Base-by-base conservation (phyloP, 2,888 invertebrate species). In the Volucella zonaria region DNA sequence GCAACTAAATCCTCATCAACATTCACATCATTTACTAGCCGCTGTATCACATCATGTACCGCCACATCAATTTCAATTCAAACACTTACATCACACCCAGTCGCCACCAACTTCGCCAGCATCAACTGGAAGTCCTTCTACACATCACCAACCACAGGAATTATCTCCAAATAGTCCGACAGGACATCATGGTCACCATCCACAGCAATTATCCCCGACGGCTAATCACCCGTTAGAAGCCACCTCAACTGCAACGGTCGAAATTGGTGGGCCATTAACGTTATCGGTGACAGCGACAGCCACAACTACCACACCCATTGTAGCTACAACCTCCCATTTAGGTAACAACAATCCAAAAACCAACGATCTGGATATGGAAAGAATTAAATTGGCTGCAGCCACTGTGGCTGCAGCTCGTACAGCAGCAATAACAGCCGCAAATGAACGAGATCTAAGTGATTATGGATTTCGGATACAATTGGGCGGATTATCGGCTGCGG, bases 401-500 rank as follows among this genome's bases (percentile, higher is more conserved):
- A 90, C 88, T 8, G 88, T 89, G 23, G 89, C 89, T 38, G 90
- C 90, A 6, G 90, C 88, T 0, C 88, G 89, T 23, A 81, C 81
- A 23, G 81, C 81, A 38, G 81, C 85, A 18, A 85, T 85, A 58
- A 67, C 81, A 10, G 87, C 86, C 67, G 88, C 76, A 80, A 88
- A 67, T 40, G 85, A 85, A 45, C 67, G 81, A 1, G 92, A 92
- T 87, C 88, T 92, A 82, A 92, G 92, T 66, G 92, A 92, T 88
- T 92, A 92, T 82, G 92, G 92, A 45, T 92, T 92, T 88, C 90
- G 92, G 90, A 92, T 92, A 91, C 92, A 92, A 85, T 88, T 92
- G 87, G 92, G 92, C 43, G 92, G 92, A 6, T 88, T 92, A 83
- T 90, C 92, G 40, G 90, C 92, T n/a, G 91, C 91, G 11, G 91